Base-by-base conservation (phyloP, 92 coral and sea anemone species). In the Heteractis magnifica region DNA sequence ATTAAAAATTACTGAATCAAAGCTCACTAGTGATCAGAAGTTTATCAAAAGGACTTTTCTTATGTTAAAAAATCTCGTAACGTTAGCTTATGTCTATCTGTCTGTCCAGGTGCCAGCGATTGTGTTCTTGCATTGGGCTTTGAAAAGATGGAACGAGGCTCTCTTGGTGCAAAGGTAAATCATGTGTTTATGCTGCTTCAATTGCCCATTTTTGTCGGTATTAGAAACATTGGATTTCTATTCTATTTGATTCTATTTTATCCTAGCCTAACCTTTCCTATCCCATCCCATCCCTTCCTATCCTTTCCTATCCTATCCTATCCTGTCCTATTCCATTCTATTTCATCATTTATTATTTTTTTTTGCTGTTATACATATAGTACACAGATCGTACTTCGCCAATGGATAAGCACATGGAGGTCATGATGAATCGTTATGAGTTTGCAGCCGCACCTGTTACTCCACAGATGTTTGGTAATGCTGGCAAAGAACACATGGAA, bases 381-480 rank as follows among this genome's bases (percentile, higher is more conserved):
- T 68, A 80, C 55, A 10, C 81, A 1, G 99, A 97, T 83, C 95
- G 99, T 53, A 90, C 95, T 6, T 58, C 78, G 70, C 99, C 99
- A 15, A 85, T 91, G 82, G 92, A 90, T 21, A 97, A 94, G 71
- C 99, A 94, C 79, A 8, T 91, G 56, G 97, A 91, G 68, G 91
- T 91, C 59, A 85, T 94, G 95, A 76, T 86, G 51, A 89, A 85
- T 76, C 88, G 85, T 65, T 85, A 89, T 73, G 99, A 98, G 1
- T 79, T 97, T 71, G 92, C 87, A 23, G 87, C 97, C 4, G 98
- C 97, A 6, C 99, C 99, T 15, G 65, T 97, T 16, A 92, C 98
- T n/a, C 98, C 99, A 51, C 98, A 97, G 90, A 81, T 94, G 98
- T 97, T 94, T 89, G 99, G 97, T 10, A 97, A 97, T 85, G 99